Base-by-base conservation (phyloP, 2,113 vertebrate species). In the Macrotis lagotis region DNA sequence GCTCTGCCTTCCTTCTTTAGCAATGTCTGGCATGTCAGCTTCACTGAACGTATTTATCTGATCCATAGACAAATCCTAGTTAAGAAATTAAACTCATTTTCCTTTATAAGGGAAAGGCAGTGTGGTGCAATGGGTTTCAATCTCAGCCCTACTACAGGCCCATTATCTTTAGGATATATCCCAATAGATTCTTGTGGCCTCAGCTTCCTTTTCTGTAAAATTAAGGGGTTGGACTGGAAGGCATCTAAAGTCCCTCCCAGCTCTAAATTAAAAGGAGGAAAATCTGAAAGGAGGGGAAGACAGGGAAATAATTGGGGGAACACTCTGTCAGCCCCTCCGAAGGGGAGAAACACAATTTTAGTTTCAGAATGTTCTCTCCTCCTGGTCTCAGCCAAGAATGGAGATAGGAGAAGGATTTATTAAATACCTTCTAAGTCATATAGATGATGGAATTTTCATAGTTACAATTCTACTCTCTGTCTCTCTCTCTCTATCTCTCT, bases 91-190 rank as follows among this genome's bases (percentile, higher is more conserved):
- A n/a, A 16, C 37, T 74, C 66, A 6, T 74, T 74, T 74, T 19
- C 16, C 16, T 74, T 74, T 74, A 5, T 5, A 44, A 83, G 37
- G 16, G 37, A 22, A n/a, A 83, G 66, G 16, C 66, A 44, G 37
- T n/a, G 37, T 26, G 25, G 2, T 49, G 48, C n/a, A 12, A 37
- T 31, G 8, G 55, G 16, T 11, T 50, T 19, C 28, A 37, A 22
- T 26, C 10, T 9, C n/a, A 26, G 3, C 2, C 1, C 12, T 19
- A 12, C 0, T 4, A 37, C 28, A 59, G 12, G 26, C 2, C 0
- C 12, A 31, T 31, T 26, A 31, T 59, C 26, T 59, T 59, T 31
- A 59, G 55, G n/a, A n/a, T 12, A 1, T 0, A 37, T 10, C 91
- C n/a, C n/a, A n/a, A 28, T 19, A 26, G 31, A 25, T 5, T 48